These are phyloP conservation scores for Adela reaumurella DNA, from an alignment of 2,888 invertebrate genomes.

Conservation along the genomic window DNA sequence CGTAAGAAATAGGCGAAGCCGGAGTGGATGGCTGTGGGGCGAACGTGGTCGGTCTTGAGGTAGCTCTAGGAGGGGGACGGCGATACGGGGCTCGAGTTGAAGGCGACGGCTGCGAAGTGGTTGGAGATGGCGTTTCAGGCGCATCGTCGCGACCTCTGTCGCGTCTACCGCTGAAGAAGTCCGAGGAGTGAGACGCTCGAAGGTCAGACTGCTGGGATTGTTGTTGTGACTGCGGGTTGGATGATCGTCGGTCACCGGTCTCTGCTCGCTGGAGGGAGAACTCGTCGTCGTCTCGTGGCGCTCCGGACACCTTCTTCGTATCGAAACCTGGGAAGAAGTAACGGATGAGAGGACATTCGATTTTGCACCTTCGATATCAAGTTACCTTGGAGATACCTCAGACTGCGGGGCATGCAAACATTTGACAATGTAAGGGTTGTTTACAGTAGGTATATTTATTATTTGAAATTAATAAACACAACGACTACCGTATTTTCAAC, in stretches of 20 bases:
- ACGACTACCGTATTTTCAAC: too few relatives aligned
- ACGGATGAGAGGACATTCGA: slow-evolving; percentile 8
- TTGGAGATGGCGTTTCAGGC: slow-evolving; percentile 6
- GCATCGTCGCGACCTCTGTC: slow-evolving; percentile 44
- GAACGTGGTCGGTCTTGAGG: slow-evolving; percentile 38
- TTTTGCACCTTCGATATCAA: too few relatives aligned
- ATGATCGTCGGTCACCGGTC: slow-evolving; percentile 53
- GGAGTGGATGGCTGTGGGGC: slow-evolving; percentile 25
- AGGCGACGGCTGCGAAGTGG: slow-evolving; percentile 15
- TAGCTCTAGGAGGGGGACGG: slow-evolving; percentile 24
- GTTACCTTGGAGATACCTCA: too few relatives aligned
- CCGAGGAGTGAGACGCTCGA: slow-evolving; percentile 69
- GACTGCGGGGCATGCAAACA: too few relatives aligned
- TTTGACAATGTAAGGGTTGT: too few relatives aligned
- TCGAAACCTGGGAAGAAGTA: slow-evolving; percentile 49
- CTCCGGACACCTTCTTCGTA: slow-evolving; percentile 52
- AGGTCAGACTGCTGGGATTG: slow-evolving; percentile 56
- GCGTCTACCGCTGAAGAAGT: slow-evolving; percentile 64
- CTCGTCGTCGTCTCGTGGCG: slow-evolving; percentile 63
- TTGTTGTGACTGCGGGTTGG: slow-evolving; percentile 23
- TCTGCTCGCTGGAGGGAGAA: slow-evolving; percentile 72
- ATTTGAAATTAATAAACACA: too few relatives aligned
- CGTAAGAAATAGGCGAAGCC: slow-evolving; percentile 24
- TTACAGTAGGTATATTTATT: too few relatives aligned
- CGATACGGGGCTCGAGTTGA: slow-evolving; percentile 13